A percentile compares a stretch with the other conserved stretches of the same genome.
Conservation (phyloP, 1,140 invertebrate genomes). For the Chironomus tepperi region DNA sequence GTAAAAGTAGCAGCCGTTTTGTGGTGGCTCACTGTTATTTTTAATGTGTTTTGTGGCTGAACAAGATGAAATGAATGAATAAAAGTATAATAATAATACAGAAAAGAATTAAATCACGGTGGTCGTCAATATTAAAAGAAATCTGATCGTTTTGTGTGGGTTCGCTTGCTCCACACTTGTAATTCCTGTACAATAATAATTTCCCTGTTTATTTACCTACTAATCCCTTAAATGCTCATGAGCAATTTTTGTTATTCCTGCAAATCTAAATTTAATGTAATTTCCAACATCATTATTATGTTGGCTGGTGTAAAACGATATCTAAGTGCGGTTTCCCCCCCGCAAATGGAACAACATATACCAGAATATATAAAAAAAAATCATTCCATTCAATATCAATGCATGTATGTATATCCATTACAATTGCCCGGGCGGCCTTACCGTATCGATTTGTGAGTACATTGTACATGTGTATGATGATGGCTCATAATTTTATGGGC, state of each 20-base stretch:
- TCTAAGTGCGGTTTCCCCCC: conserved; percentile 16
- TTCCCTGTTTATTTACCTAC: not conserved
- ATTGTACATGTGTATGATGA: not conserved
- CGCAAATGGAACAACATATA: not conserved
- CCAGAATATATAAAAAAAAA: too few species aligned
- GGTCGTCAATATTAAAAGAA: conserved; percentile 12
- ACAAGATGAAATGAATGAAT: too few species aligned
- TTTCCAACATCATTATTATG: not conserved
- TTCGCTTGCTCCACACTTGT: not conserved
- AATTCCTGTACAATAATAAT: not conserved
- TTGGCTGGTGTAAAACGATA: conserved; percentile 19
- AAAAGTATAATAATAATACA: too few species aligned
- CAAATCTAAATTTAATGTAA: not conserved
- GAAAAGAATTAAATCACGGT: conserved; percentile 19
- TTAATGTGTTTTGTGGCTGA: too few species aligned
- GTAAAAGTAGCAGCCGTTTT: not conserved
- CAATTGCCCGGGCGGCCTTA: too few species aligned
- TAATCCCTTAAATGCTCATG: not conserved
- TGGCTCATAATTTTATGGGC: conserved; percentile 20
- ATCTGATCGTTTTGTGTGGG: conserved; percentile 16
- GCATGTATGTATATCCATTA: too few species aligned
- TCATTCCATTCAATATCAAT: too few species aligned
- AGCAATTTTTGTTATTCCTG: too few species aligned
- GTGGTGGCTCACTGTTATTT: too few species aligned
- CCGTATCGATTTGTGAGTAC: too few species aligned